Evolutionary conservation across 2,113 vertebrate species (phyloP).

Genomic region (Misgurnus mizolepis): DNA sequence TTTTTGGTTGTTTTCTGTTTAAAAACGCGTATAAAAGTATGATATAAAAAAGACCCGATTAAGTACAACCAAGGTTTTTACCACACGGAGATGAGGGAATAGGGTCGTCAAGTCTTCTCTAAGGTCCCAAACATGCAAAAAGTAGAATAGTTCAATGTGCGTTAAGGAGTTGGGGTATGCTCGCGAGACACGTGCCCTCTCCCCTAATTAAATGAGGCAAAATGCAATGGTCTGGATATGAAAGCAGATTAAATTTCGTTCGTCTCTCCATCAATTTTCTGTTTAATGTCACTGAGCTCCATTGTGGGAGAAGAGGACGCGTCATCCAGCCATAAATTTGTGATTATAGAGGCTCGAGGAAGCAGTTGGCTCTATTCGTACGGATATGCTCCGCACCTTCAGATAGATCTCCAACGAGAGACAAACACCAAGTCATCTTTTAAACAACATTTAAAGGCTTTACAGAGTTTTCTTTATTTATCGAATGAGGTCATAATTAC

Average conservation of each 20-base stretch:
- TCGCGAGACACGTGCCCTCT: slow-evolving; percentile 60
- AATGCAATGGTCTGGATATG: slow-evolving; percentile 56
- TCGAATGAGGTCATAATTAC: slow-evolving; percentile 6
- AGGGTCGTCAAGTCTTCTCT: slow-evolving; percentile 36
- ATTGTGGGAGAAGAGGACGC: slow-evolving; percentile 77
- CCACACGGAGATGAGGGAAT: slow-evolving; percentile 30
- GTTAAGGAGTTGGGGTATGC: slow-evolving; percentile 54
- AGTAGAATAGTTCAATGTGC: slow-evolving; percentile 54
- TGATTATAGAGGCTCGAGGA: slow-evolving; percentile 74
- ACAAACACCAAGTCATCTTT: slow-evolving; percentile 40
- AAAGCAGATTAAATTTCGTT: slow-evolving; percentile 69
- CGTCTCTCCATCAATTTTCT: slow-evolving; percentile 80
- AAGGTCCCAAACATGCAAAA: slow-evolving; percentile 52
- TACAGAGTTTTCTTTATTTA: neutral
- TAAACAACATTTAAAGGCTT: slow-evolving; percentile 38
- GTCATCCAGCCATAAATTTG: slow-evolving; percentile 80
- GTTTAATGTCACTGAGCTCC: slow-evolving; percentile 81
- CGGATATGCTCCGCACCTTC: slow-evolving; percentile 58
- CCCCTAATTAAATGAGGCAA: slow-evolving; percentile 59
- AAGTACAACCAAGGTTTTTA: slow-evolving; percentile 48
- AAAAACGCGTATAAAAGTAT: slow-evolving; percentile 19
- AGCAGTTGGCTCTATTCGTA: slow-evolving; percentile 65
- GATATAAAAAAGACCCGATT: slow-evolving; percentile 48
- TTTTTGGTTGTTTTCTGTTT: slow-evolving; percentile 46
- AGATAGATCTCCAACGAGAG: slow-evolving; percentile 49